phyloP scores from a whole-genome alignment of 2,888 invertebrate species.

The Oxystoma pomonae region DNA sequence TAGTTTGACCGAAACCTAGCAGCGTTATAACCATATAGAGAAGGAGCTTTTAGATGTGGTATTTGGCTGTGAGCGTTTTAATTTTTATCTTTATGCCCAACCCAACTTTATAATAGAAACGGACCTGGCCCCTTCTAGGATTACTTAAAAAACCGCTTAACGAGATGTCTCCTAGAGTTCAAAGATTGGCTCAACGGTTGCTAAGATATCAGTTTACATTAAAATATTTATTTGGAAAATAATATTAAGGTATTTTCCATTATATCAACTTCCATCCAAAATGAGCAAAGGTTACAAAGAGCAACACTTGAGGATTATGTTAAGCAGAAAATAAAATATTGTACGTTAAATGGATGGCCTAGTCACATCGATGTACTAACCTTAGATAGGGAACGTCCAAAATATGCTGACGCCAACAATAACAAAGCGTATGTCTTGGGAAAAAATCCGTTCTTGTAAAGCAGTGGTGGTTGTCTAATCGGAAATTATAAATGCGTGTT shows the following conservation, averaged over 20 bases:
- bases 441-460: too few relatives aligned
- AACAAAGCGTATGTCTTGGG: too few relatives aligned
- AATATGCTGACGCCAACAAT: too few relatives aligned
- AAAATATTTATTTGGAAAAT: constrained; percentile 7
- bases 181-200: constrained; percentile 21
- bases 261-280: not conserved
- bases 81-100: constrained; percentile 22
- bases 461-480: too few relatives aligned
- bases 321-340: not conserved
- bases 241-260: not conserved
- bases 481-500: too few relatives aligned
- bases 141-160: constrained; percentile 27
- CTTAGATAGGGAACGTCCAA: too few relatives aligned
- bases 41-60: constrained; percentile 33
- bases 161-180: constrained; percentile 24
- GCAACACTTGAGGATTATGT: not conserved
- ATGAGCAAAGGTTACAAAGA: not conserved
- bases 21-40: constrained; percentile 28
- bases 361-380: too few relatives aligned
- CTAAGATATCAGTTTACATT: constrained; percentile 23
- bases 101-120: constrained; percentile 20
- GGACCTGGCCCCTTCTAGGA: constrained; percentile 25
- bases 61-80: constrained; percentile 28
- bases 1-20: constrained; percentile 21
- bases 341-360: not conserved